Evolutionary conservation across 2,797 vertebrate species (phyloP), one percentile per base, ranked within the genome.

Genomic region (Gymnoscopelus microlampas): DNA sequence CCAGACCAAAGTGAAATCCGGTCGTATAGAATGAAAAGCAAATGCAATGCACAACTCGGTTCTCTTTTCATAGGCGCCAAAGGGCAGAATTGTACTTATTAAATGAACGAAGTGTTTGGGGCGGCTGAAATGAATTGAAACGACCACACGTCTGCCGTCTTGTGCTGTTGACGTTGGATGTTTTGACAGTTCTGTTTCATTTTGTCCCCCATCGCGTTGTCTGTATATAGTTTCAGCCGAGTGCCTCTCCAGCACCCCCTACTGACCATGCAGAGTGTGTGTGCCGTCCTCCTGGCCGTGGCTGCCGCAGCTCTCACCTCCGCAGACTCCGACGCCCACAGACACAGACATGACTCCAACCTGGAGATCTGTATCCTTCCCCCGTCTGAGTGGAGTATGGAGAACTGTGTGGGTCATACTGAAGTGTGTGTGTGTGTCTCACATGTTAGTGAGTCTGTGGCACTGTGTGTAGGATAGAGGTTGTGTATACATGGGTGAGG

Each of bases 321-420:
- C 0, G 85, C 87, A 1, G 94, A 95, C 69, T 73, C 91, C 0
- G 91, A 94, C 74, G 84, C 89, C 44, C 93, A 92, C 82, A 92
- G 89, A 23, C 92, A 90, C 63, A 94, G 89, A 60, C 87, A 92
- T 2, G 95, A 98, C 89, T 92, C 95, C 4, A 95, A 95, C 86
- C 90, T 99, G 90, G 95, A 99, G 91, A 98, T 98, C 88, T 99
- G 97, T 99, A 99, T 99, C 98, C 95, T 94, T 78, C 81, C 63
- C 44, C 14, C 66, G 63, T 5, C 0, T 19, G 47, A 4, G 7
- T 48, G 49, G 39, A 0, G 23, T 0, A 54, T 12, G n/a, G 60
- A 24, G 19, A 69, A 39, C 29, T 6, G 54, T 8, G 39, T 50
- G 48, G 35, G 44, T 6, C 26, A 13, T 14, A 2, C 1, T 13